Evolutionary conservation across 2,113 vertebrate species (phyloP).

Genomic region (Trinectes maculatus): DNA sequence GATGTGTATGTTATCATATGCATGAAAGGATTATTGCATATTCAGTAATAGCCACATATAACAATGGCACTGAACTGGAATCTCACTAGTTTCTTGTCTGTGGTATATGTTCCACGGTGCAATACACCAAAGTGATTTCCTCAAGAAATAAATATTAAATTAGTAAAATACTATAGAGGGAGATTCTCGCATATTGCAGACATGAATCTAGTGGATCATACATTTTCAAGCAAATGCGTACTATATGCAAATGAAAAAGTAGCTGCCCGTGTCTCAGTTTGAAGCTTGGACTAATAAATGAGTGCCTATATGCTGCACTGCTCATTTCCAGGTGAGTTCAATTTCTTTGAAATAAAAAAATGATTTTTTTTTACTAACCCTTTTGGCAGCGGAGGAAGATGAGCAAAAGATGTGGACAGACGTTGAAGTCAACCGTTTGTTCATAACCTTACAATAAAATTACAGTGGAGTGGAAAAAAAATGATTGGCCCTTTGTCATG

Average conservation of each 20-base stretch:
- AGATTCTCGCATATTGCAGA: background rate
- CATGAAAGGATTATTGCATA: background rate
- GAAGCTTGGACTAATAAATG: slow-evolving; percentile 30
- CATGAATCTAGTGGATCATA: slow-evolving; percentile 11
- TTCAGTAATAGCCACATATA: too few species aligned
- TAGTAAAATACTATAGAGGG: background rate
- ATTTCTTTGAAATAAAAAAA: background rate
- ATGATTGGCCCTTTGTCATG: too few species aligned
- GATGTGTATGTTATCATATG: too few species aligned
- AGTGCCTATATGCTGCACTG: slow-evolving; percentile 14
- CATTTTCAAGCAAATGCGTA: background rate
- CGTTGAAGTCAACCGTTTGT: too few species aligned
- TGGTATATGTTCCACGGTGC: background rate
- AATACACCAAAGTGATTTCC: background rate
- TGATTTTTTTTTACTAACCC: slow-evolving; percentile 1
- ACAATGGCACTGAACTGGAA: too few species aligned
- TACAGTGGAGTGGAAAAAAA: too few species aligned
- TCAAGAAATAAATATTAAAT: background rate
- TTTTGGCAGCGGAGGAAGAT: slow-evolving; percentile 24
- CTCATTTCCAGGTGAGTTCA: slow-evolving; percentile 25
- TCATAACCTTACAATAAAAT: too few species aligned
- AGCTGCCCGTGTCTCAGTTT: slow-evolving; percentile 14
- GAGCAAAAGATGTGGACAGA: slow-evolving; percentile 23
- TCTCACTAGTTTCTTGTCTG: background rate
- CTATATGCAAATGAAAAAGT: slow-evolving; percentile 29